These are phyloP conservation scores for Amblyjoppa proteus DNA, from an alignment of 2,888 invertebrate genomes.

Conservation along the genomic window DNA sequence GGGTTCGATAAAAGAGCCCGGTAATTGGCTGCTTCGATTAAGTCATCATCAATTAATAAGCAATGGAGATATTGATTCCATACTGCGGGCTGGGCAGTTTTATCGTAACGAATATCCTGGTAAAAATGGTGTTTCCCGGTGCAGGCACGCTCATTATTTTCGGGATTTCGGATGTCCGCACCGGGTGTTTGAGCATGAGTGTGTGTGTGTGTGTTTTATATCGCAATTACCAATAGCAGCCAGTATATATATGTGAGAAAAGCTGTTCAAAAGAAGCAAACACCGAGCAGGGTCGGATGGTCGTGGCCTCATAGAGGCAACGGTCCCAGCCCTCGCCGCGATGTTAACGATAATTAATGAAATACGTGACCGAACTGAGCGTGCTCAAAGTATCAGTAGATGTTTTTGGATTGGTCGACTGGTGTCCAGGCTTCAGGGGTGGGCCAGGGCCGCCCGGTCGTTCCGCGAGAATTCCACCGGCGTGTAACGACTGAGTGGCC, in stretches of 20 bases:
- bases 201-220: constrained; percentile 10
- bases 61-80: too few relatives aligned
- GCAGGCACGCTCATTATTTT: constrained; percentile 8
- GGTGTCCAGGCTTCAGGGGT: background rate
- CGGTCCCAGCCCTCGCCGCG: constrained; percentile 12
- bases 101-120: too few relatives aligned
- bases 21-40: background rate
- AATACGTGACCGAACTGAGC: constrained; percentile 67
- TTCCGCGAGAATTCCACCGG: constrained; percentile 49
- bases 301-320: constrained; percentile 3
- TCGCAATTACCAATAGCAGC: constrained; percentile 17
- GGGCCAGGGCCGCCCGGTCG: constrained; percentile 12
- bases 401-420: constrained; percentile 14
- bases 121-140: background rate
- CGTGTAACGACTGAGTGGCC: constrained; percentile 63
- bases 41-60: too few relatives aligned
- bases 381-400: constrained; percentile 58
- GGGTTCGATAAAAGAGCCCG: background rate
- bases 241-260: background rate
- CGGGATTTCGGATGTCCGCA: background rate
- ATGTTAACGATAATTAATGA: constrained; percentile 68
- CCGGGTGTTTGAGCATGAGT: background rate
- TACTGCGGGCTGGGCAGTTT: too few relatives aligned
- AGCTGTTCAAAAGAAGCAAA: constrained; percentile 27
- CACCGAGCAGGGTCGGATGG: background rate